phyloP scores from a whole-genome alignment of 2,888 invertebrate genomes.

The Teinopalpus imperialis region DNA sequence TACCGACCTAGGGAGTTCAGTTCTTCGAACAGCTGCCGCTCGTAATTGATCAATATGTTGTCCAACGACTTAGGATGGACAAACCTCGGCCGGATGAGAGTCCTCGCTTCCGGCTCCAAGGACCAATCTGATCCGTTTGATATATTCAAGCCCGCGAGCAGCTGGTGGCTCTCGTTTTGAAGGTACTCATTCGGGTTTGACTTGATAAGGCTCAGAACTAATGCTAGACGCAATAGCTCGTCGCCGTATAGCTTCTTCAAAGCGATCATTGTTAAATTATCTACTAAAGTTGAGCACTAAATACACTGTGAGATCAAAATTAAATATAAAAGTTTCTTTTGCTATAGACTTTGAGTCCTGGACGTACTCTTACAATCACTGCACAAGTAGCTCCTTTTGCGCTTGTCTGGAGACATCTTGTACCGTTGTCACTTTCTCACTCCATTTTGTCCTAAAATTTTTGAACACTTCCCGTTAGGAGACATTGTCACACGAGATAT shows the following conservation, averaged over 20 bases:
- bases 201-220: constrained; percentile 90
- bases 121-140: constrained; percentile 88
- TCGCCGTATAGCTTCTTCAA: constrained; percentile 91
- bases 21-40: constrained; percentile 87
- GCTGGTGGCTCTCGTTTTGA: constrained; percentile 76
- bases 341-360: constrained; percentile 41
- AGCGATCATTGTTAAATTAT: constrained; percentile 84
- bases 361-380: constrained; percentile 35
- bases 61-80: constrained; percentile 88
- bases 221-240: constrained; percentile 90
- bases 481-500: constrained; percentile 56
- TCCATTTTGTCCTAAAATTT: constrained; percentile 32
- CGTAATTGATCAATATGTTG: constrained; percentile 86
- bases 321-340: constrained; percentile 21
- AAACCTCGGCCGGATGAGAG: constrained; percentile 82
- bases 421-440: constrained; percentile 50
- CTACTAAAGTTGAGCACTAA: constrained; percentile 62
- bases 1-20: constrained; percentile 85
- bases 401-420: constrained; percentile 73
- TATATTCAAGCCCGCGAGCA: constrained; percentile 80
- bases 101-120: constrained; percentile 78
- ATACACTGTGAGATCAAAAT: constrained; percentile 68
- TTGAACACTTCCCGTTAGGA: constrained; percentile 39
- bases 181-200: constrained; percentile 88
- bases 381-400: constrained; percentile 58